Evolutionary conservation across 2,888 invertebrate species (phyloP), one percentile per base, ranked within the genome.

Genomic region (Caenorhabditis sp.): DNA sequence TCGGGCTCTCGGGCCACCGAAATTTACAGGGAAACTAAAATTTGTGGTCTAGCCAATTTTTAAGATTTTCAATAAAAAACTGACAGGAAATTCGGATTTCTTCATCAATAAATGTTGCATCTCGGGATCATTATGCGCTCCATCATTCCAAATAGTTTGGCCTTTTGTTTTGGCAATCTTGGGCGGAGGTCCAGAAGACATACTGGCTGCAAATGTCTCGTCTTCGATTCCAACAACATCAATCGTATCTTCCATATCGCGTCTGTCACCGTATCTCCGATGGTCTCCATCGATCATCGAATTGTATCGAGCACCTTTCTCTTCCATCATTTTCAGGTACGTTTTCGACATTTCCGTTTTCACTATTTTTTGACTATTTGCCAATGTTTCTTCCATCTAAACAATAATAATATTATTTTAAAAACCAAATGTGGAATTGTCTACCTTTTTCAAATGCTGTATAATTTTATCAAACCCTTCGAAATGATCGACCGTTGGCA

Each of bases 141-240:
- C 43, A 43, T 10, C 43, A 3, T 10, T 17, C 43, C 43, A 43
- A 43, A 43, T 43, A 43, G 43, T 43, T 43, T 43, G 43, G 3
- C 43, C 43, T 14, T 43, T 43, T 43, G 43, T 43, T 43, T 43
- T 10, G 6, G 43, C 3, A 3, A 17, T 43, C 14, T 43, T 43
- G 3, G 43, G 43, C 17, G 12, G 43, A 12, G 43, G 43, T 43
- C 43, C 43, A 43, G 43, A 10, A 17, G 43, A 43, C 43, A 43
- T 43, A 43, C 43, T 43, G 2, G 17, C 43, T 14, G 43, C 55
- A 49, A 66, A 65, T 1, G 65, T 61, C 1, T 70, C 70, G 1
- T 70, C 70, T 19, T 62, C 70, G 17, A 70, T 66, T 51, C 70
- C 70, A 21, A 70, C 70, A 3, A 70, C 70, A 55, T 70, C 70